Evolutionary conservation across 2,797 vertebrate species (phyloP).

Genomic region (Fringilla coelebs): DNA sequence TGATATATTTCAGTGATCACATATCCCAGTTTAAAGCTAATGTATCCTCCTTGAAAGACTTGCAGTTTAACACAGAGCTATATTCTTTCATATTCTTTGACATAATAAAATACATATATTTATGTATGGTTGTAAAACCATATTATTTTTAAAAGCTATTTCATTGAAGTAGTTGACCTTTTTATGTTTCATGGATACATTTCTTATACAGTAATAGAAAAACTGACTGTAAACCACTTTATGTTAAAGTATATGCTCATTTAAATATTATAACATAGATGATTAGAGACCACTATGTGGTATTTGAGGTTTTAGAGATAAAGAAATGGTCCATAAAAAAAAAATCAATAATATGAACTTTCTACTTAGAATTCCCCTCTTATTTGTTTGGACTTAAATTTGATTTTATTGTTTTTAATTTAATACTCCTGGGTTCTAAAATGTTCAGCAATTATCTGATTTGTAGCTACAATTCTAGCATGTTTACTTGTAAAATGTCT

Average conservation of each 20-base stretch:
- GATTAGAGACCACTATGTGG: not conserved
- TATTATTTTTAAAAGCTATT: conserved; percentile 52
- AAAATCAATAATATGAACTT: not conserved
- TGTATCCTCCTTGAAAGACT: not conserved
- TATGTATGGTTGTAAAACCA: conserved; percentile 29
- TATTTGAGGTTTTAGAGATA: not conserved
- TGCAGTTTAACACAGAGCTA: not conserved
- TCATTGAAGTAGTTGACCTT: conserved; percentile 34
- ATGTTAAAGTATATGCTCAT: not conserved
- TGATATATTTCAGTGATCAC: not conserved
- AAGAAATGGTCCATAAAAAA: not conserved
- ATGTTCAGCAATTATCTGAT: conserved; percentile 49
- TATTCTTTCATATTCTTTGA: conserved; percentile 34
- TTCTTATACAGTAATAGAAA: conserved; percentile 18
- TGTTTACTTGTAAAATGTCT: conserved; percentile 41
- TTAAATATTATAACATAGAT: not conserved
- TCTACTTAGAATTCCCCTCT: not conserved
- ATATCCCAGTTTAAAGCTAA: conserved; percentile 15
- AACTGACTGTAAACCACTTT: not conserved
- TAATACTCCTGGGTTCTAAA: conserved; percentile 20
- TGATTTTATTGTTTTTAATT: conserved; percentile 47
- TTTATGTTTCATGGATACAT: conserved; percentile 4
- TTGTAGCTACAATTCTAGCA: conserved; percentile 25
- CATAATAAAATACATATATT: conserved; percentile 24
- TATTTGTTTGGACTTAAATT: conserved; percentile 28